These are phyloP conservation scores for Aegithalos caudatus DNA, from an alignment of 2,113 vertebrate species.

Conservation along the genomic window DNA sequence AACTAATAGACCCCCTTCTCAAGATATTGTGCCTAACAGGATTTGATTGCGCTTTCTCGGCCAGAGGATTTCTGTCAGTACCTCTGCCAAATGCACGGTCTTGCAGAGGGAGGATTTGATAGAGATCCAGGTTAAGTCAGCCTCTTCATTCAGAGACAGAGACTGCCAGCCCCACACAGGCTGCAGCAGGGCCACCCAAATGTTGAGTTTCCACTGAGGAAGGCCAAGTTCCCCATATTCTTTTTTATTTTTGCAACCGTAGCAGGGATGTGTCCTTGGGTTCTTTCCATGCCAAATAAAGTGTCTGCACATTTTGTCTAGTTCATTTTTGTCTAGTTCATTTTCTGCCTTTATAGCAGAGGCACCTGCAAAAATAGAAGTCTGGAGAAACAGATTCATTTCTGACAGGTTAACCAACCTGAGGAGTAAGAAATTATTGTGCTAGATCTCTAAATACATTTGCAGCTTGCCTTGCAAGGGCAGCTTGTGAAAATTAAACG, in stretches of 20 bases:
- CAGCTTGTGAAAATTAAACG: background rate
- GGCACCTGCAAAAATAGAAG: conserved; percentile 52
- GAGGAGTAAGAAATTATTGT: background rate
- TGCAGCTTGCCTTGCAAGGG: background rate
- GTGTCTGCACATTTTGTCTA: conserved; percentile 52
- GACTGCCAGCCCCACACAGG: conserved; percentile 51
- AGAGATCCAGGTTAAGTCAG: conserved; percentile 32
- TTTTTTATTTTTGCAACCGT: background rate
- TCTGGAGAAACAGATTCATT: background rate
- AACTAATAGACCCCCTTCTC: background rate
- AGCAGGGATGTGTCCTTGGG: conserved; percentile 39
- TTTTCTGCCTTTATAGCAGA: background rate
- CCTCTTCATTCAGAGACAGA: conserved; percentile 1
- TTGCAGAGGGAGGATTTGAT: conserved; percentile 10
- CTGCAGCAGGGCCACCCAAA: conserved; percentile 53
- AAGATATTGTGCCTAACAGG: background rate
- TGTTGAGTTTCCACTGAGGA: conserved; percentile 46
- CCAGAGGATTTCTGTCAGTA: conserved; percentile 41
- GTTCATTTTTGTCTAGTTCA: accelerated
- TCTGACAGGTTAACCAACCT: background rate
- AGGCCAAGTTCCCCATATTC: conserved; percentile 38
- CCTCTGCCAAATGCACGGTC: background rate
- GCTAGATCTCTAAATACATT: background rate
- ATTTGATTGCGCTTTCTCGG: background rate
- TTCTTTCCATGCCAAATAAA: conserved; percentile 62